Evolutionary conservation across 1,140 invertebrate species (phyloP), one percentile per base, ranked within the genome.

Genomic region (Drosophila repleta): DNA sequence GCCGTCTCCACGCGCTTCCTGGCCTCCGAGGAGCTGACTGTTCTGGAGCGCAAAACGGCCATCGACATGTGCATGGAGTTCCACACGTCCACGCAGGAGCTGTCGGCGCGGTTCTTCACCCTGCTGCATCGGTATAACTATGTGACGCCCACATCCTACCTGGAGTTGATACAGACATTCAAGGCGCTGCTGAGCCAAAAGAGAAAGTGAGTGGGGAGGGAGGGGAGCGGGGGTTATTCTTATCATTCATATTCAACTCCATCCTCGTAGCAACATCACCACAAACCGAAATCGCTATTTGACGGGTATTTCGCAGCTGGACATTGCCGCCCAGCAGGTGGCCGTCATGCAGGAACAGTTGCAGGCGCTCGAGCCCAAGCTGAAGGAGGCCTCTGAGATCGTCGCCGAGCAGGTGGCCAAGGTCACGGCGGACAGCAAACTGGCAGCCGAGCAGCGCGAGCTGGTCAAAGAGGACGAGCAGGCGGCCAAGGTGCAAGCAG

Each of bases 121-220:
- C 93, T 96, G 64, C 88, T 96, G 32, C 94, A 94, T 37, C 93
- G 97, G 58, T 94, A 96, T 71, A 98, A 96, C 80, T 99, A 99
- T 91, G 97, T 99, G 0, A 99, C 98, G 0, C 97, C 98, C 0
- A 98, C 97, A 0, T 98, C 97, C 0, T 99, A 98, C 91, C 92
- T 99, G 43, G 97, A 98, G 90, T 93, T 99, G 85, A 98, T 99
- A 64, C 95, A 95, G 75, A 97, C 97, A 1, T 99, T 98, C 79
- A 98, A 98, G 85, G 93, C 94, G n/a, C 93, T 99, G 15, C 92
- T 99, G 0, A 92, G 92, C 1, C 94, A 94, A 51, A 98, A 98
- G 92, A 92, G 95, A 96, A 93, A 93, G 93, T 92, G 20, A 67
- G 75, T 67, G 39, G 4, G 4, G n/a, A 10, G 3, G 35, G 11